Evolutionary conservation across 2,113 vertebrate species (phyloP).

Genomic region (Colossoma macropomum): DNA sequence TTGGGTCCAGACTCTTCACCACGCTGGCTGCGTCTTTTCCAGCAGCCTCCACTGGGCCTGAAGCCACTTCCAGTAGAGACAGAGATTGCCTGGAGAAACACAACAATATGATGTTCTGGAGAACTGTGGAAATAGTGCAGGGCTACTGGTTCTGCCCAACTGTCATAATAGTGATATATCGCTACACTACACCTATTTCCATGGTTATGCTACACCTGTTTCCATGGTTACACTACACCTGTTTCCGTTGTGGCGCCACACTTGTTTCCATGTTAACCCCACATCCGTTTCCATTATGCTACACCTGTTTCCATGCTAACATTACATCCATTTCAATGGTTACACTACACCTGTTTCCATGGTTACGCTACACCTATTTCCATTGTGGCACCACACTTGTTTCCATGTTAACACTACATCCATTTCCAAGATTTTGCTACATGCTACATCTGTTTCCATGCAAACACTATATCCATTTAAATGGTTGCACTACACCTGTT

Average conservation of each 20-base stretch:
- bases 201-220: no score
- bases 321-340: no score
- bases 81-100: constrained; percentile 83
- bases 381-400: neutral
- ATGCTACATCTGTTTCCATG: neutral
- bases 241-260: neutral
- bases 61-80: constrained; percentile 78
- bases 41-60: constrained; percentile 79
- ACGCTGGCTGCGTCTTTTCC: constrained; percentile 82
- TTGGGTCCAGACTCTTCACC: constrained; percentile 84
- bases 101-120: no score
- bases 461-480: neutral
- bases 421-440: no score
- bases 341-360: no score
- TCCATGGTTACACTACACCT: neutral
- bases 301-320: no score
- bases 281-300: no score
- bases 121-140: no score
- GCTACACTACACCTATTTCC: no score
- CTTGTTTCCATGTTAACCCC: neutral
- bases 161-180: no score
- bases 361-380: neutral
- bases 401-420: neutral
- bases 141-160: neutral
- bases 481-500: neutral